These are phyloP conservation scores for Microcebus tavaratra DNA, from an alignment of 2,113 vertebrate genomes.

Conservation along the genomic window DNA sequence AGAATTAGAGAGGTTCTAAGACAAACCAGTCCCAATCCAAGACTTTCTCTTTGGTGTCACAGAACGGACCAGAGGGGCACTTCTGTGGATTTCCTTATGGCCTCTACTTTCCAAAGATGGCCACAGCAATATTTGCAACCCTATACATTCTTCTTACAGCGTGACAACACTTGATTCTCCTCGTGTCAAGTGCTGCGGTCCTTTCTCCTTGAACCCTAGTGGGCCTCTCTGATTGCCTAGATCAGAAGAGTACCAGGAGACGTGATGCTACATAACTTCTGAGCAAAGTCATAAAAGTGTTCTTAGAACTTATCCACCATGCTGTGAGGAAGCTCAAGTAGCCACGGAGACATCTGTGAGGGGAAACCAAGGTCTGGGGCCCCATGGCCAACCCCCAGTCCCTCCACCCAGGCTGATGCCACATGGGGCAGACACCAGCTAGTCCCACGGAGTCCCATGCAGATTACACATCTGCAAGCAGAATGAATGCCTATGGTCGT, in stretches of 20 bases:
- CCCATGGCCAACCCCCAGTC: not conserved
- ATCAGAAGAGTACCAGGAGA: not conserved
- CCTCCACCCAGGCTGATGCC: not conserved
- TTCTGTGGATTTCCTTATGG: not conserved
- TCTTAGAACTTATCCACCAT: not conserved
- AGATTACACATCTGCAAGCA: not conserved
- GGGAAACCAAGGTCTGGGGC: not conserved
- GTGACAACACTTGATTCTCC: not conserved
- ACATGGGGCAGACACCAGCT: not conserved
- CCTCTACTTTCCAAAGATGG: not conserved
- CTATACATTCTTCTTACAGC: not conserved
- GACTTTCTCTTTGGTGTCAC: not conserved
- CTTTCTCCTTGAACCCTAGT: not conserved
- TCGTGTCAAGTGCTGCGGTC: not conserved
- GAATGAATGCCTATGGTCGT: not conserved
- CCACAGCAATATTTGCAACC: not conserved
- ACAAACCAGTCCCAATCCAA: not conserved
- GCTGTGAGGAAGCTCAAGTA: not conserved
- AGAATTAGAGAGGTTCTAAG: not conserved
- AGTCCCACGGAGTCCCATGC: not conserved
- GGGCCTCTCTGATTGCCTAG: not conserved
- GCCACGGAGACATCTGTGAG: not conserved
- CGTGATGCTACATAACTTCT: not conserved
- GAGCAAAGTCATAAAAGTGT: not conserved
- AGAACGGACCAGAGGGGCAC: not conserved